Evolutionary conservation across 2,113 vertebrate genomes (phyloP).

Genomic region (Azemiops feae): DNA sequence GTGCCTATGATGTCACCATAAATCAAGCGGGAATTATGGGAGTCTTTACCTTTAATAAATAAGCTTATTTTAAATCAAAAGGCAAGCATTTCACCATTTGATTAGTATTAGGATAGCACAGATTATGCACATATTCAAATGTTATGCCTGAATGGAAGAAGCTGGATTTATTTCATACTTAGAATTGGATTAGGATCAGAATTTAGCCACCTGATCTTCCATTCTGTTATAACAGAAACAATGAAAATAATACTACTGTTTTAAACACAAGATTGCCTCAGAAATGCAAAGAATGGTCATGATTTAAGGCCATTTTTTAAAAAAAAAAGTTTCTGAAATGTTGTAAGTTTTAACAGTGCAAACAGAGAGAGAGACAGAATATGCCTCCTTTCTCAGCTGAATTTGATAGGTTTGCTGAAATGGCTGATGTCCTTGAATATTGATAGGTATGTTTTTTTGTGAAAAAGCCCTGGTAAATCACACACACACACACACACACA

Average conservation of each 20-base stretch:
- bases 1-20: background rate
- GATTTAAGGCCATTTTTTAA: background rate
- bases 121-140: background rate
- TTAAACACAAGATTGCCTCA: conserved; percentile 1
- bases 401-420: conserved; percentile 44
- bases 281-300: background rate
- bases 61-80: background rate
- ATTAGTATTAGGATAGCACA: background rate
- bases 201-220: accelerated
- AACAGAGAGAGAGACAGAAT: background rate
- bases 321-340: background rate
- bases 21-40: background rate
- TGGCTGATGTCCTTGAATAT: conserved; percentile 54
- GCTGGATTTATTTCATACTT: background rate
- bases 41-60: background rate
- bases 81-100: background rate
- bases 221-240: conserved; percentile 3
- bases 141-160: background rate
- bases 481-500: background rate
- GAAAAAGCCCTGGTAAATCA: conserved; percentile 32
- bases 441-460: conserved; percentile 44
- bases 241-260: background rate
- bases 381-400: conserved; percentile 17
- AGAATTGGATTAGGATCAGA: conserved; percentile 13
- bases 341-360: conserved; percentile 27